These are phyloP conservation scores for Silurus lanzhouensis DNA, from an alignment of 2,797 vertebrate genomes.

Conservation along the genomic window DNA sequence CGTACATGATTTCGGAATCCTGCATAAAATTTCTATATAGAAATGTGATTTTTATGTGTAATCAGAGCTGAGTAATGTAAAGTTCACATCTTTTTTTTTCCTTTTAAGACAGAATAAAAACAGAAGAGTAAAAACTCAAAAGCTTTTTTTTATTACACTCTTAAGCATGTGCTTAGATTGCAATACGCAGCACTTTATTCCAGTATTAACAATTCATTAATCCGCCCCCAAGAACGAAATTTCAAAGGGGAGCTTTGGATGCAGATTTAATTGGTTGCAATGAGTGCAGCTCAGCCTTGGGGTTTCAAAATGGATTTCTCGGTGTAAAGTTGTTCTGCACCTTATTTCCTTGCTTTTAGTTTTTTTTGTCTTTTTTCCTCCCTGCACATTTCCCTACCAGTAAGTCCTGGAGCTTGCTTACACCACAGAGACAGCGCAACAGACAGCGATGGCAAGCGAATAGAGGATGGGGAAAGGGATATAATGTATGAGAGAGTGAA, in stretches of 20 bases:
- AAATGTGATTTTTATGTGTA: neutral
- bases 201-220: constrained; percentile 52
- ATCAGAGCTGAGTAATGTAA: neutral
- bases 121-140: neutral
- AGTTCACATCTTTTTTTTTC: neutral
- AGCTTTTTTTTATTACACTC: constrained; percentile 5
- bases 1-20: neutral
- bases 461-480: neutral
- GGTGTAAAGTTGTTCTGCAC: constrained; percentile 39
- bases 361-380: neutral
- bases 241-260: constrained; percentile 45
- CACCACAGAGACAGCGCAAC: neutral
- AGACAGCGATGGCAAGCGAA: neutral
- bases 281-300: constrained; percentile 49
- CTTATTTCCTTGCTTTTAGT: neutral
- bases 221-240: constrained; percentile 39
- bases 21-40: neutral
- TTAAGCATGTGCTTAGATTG: constrained; percentile 12
- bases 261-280: constrained; percentile 60
- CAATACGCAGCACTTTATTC: constrained; percentile 31
- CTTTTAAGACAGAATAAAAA: neutral
- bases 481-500: neutral
- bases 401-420: constrained; percentile 2
- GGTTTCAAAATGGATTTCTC: constrained; percentile 53
- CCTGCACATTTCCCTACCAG: constrained; percentile 12